Percentiles rank a stretch among this genome's conserved stretches.
phyloP scores from a whole-genome alignment of 2,888 invertebrate species.

The Leucoma salicis region DNA sequence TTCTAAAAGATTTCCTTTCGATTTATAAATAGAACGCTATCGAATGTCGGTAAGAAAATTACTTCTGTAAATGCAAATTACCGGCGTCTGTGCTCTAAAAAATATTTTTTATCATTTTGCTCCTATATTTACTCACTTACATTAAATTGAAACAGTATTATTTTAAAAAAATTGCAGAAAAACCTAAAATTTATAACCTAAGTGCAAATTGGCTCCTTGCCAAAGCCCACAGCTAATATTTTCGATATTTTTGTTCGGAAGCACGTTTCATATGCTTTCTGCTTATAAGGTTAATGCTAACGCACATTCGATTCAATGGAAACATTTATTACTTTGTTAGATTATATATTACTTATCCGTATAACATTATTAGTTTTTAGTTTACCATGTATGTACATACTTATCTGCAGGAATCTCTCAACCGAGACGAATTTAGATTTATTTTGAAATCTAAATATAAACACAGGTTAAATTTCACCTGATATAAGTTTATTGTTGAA shows the following conservation, averaged over 20 bases:
- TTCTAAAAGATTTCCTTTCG: slow-evolving; percentile 29
- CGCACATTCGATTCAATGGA: no score
- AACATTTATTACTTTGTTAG: slow-evolving; percentile 27
- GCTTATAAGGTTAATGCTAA: slow-evolving; percentile 65
- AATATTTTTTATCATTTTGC: no score
- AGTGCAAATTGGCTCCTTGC: slow-evolving; percentile 59
- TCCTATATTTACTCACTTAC: no score
- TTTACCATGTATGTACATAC: neutral
- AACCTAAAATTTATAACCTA: slow-evolving; percentile 58
- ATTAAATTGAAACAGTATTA: slow-evolving; percentile 3
- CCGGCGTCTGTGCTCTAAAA: neutral
- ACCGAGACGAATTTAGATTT: neutral
- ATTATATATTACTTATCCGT: neutral
- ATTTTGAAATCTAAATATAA: slow-evolving; percentile 5
- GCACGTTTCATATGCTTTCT: slow-evolving; percentile 64
- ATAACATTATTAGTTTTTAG: neutral
- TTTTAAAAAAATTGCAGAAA: slow-evolving; percentile 18
- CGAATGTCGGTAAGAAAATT: slow-evolving; percentile 55
- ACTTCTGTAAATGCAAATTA: slow-evolving; percentile 19
- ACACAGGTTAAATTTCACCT: slow-evolving; percentile 1
- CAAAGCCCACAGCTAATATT: slow-evolving; percentile 60
- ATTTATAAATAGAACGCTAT: slow-evolving; percentile 73
- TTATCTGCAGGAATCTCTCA: neutral
- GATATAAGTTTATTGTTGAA: no score
- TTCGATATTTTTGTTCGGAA: slow-evolving; percentile 74